These are phyloP conservation scores for Aporophyla nigra DNA, from an alignment of 2,888 invertebrate genomes.

Conservation along the genomic window DNA sequence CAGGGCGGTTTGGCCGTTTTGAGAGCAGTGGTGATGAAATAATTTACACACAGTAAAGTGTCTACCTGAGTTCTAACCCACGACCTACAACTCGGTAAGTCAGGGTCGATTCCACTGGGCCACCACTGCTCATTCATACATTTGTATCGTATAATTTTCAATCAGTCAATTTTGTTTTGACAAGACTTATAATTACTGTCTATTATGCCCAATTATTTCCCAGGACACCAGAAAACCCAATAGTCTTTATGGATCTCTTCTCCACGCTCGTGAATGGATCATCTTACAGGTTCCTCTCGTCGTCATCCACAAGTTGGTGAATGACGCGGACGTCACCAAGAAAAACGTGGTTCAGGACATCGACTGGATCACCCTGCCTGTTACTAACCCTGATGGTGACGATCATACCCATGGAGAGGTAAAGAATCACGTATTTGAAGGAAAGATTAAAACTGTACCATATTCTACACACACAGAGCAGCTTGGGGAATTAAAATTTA, in stretches of 20 bases:
- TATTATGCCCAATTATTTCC: background rate
- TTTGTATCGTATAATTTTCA: no score
- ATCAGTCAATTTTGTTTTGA: background rate
- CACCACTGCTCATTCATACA: no score
- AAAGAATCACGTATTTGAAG: slow-evolving; percentile 32
- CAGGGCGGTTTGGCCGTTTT: no score
- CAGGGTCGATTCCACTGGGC: no score
- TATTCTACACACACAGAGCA: no score
- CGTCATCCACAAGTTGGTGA: slow-evolving; percentile 91
- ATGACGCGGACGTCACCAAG: slow-evolving; percentile 88
- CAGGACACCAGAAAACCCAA: slow-evolving; percentile 84
- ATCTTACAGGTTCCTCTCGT: slow-evolving; percentile 92
- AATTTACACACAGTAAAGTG: no score
- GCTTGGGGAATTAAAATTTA: no score
- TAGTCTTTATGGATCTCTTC: slow-evolving; percentile 90
- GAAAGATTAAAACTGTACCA: background rate
- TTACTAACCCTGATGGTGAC: slow-evolving; percentile 93
- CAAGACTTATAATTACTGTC: no score
- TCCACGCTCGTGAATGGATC: slow-evolving; percentile 93
- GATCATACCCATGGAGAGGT: slow-evolving; percentile 88
- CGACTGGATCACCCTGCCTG: slow-evolving; percentile 92
- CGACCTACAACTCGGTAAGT: no score
- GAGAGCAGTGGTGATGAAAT: no score
- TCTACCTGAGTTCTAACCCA: no score
- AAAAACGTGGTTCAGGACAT: slow-evolving; percentile 87